These are phyloP conservation scores for Octomys mimax DNA, from an alignment of 2,797 vertebrate species.

Conservation along the genomic window DNA sequence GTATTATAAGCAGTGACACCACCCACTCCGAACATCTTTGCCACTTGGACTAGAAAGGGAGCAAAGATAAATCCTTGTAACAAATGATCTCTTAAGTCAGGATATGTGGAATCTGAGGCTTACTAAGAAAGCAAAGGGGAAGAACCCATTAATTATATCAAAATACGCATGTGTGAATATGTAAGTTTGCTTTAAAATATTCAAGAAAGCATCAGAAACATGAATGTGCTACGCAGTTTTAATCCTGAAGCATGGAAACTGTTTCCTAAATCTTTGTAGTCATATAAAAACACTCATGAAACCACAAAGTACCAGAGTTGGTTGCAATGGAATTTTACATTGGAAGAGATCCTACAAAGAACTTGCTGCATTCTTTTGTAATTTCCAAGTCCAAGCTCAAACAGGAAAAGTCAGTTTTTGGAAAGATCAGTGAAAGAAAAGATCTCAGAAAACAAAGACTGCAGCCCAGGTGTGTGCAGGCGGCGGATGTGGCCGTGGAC, in stretches of 20 bases:
- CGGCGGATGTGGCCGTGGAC: neutral
- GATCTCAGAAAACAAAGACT: neutral
- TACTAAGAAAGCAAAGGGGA: neutral
- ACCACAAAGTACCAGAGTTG: neutral
- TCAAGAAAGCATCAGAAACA: neutral
- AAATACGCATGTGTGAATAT: neutral
- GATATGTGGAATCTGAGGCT: neutral
- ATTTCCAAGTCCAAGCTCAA: slow-evolving; percentile 46
- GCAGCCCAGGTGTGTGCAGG: neutral
- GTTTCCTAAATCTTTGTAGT: neutral
- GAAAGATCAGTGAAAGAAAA: slow-evolving; percentile 23
- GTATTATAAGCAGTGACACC: neutral
- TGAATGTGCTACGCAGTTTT: slow-evolving; percentile 1
- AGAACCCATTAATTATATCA: neutral
- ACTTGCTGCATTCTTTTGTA: slow-evolving; percentile 13
- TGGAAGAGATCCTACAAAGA: slow-evolving; percentile 53
- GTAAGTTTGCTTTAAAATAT: neutral
- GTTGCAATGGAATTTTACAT: slow-evolving; percentile 35
- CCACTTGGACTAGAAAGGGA: neutral
- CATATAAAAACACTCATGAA: slow-evolving; percentile 53
- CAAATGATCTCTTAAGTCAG: neutral
- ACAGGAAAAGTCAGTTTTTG: slow-evolving; percentile 52
- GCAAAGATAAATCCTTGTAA: neutral
- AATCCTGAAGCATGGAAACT: neutral
- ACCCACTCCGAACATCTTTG: neutral